Evolutionary conservation across 2,113 vertebrate species (phyloP).

Genomic region (Agelaius phoeniceus): DNA sequence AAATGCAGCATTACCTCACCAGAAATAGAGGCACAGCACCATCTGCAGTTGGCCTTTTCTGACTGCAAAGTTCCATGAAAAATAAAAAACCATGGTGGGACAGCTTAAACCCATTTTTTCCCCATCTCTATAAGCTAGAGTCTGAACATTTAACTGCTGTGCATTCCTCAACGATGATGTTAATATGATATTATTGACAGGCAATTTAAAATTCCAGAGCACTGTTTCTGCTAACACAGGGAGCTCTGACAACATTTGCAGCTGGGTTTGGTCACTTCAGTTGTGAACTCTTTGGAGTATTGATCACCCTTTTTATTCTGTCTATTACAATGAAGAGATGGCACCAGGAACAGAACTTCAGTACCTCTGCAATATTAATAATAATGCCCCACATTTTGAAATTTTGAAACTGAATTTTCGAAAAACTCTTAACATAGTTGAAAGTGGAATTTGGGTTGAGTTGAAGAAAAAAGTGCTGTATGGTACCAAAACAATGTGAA

Average conservation of each 20-base stretch:
- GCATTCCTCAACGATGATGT: background rate
- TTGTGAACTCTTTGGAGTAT: background rate
- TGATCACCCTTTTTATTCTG: background rate
- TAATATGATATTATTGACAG: background rate
- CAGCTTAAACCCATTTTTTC: background rate
- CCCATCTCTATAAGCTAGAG: background rate
- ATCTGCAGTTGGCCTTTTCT: conserved; percentile 53
- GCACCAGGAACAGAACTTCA: background rate
- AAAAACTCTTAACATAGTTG: background rate
- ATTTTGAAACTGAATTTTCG: background rate
- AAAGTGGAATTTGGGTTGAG: background rate
- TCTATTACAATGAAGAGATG: background rate
- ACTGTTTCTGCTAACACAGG: background rate
- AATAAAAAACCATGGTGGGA: background rate
- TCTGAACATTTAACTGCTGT: background rate
- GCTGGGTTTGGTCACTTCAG: background rate
- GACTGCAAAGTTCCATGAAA: background rate
- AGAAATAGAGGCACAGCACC: conserved; percentile 61
- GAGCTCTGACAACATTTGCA: background rate
- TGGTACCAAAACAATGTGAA: background rate
- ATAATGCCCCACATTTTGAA: background rate
- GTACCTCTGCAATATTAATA: background rate
- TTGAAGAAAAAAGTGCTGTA: background rate
- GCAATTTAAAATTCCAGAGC: background rate
- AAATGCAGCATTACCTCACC: background rate